These are phyloP conservation scores for Chaenocephalus aceratus DNA, from an alignment of 2,113 vertebrate species.

Conservation along the genomic window DNA sequence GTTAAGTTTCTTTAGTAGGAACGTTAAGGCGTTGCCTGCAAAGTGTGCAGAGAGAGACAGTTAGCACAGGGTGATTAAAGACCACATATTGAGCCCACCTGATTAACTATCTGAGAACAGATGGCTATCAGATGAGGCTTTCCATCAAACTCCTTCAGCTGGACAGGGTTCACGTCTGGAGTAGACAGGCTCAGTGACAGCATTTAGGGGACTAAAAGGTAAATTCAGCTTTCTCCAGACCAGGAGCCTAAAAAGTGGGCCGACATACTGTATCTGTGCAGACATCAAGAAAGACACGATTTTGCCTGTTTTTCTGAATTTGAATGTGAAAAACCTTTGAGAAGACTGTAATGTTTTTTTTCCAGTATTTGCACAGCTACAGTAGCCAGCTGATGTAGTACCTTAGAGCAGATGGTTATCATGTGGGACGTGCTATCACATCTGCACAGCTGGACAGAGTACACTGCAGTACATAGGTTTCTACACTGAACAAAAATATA, in stretches of 20 bases:
- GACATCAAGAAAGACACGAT: neutral
- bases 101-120: slow-evolving; percentile 75
- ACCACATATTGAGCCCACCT: slow-evolving; percentile 61
- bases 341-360: neutral
- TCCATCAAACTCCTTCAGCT: slow-evolving; percentile 71
- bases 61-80: slow-evolving; percentile 64
- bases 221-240: neutral
- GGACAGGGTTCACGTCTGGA: slow-evolving; percentile 64
- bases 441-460: slow-evolving; percentile 35
- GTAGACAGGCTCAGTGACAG: slow-evolving; percentile 35
- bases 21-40: slow-evolving; percentile 6
- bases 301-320: neutral
- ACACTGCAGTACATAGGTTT: neutral
- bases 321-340: neutral
- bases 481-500: neutral
- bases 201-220: slow-evolving; percentile 36
- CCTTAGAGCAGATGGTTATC: slow-evolving; percentile 32
- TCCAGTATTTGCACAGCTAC: neutral
- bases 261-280: neutral
- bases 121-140: slow-evolving; percentile 76
- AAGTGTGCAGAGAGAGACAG: slow-evolving; percentile 29
- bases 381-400: slow-evolving; percentile 22
- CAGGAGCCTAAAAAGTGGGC: neutral
- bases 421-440: slow-evolving; percentile 19
- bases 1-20: neutral